Base-by-base conservation (phyloP, 2,113 vertebrate species). In the Polyodon spathula region DNA sequence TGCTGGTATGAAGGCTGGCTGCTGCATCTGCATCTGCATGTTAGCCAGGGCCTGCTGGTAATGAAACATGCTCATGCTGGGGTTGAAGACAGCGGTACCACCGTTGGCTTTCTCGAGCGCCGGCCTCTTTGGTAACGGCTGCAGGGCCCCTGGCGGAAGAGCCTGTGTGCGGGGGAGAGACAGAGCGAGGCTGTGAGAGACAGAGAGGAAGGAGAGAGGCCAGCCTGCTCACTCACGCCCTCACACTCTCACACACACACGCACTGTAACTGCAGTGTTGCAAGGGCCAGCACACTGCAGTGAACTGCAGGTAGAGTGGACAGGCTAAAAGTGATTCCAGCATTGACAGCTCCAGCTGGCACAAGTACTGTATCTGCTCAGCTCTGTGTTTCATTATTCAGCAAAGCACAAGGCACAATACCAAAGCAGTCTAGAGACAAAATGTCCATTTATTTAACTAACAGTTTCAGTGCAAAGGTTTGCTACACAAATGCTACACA, bases 21-120 rank as follows among this genome's bases (percentile, higher is more conserved):
- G 96, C 42, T 92, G 94, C 70, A 97, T 84, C 77, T 94, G 96
- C 90, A 97, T 89, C n/a, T n/a, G n/a, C n/a, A n/a, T n/a, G 89
- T 92, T 97, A 71, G 94, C 86, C 81, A 98, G 83, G 78, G 94
- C 89, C 83, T 95, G 96, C 82, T 97, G 96, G 87, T 97, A 98
- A 85, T 97, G 93, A 81, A 93, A 95, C 91, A 95, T 86, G 83
- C 78, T 89, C 39, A 65, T 76, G 83, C 78, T 89, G 77, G 92
- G 92, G 86, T 89, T 97, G 79, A 95, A 97, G 78, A 97, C 66
- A 40, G 90, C 83, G 54, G 91, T 83, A 75, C 86, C 88, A 75
- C 93, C 92, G 52, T 92, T 96, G 84, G 84, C 90, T 89, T 98
- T 98, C 78, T 98, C 96, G 81, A 93, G 68, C 73, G 88, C 82